These are phyloP conservation scores for Strix uralensis DNA, from an alignment of 2,113 vertebrate genomes.

Conservation along the genomic window DNA sequence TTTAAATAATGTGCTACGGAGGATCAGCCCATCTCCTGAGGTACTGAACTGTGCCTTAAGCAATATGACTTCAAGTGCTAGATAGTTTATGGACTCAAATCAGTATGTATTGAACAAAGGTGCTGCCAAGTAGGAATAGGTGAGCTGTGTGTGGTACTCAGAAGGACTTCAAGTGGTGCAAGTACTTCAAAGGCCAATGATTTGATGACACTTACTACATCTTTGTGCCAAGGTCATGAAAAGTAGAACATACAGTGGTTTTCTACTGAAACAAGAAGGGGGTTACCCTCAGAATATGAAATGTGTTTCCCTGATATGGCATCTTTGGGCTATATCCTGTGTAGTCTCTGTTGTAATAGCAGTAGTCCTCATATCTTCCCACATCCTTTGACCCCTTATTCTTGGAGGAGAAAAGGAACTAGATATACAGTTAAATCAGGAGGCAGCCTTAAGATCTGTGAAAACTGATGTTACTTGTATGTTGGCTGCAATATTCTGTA, in stretches of 20 bases:
- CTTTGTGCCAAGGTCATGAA: background rate
- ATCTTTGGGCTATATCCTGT: background rate
- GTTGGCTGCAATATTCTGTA: background rate
- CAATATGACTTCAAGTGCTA: background rate
- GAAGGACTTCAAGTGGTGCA: background rate
- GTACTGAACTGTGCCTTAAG: background rate
- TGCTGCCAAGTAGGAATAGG: background rate
- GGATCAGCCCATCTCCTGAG: background rate
- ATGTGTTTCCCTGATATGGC: background rate
- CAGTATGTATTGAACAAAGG: background rate
- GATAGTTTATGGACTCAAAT: background rate
- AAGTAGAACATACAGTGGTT: background rate
- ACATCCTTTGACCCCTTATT: background rate
- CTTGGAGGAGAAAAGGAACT: background rate
- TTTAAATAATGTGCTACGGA: background rate
- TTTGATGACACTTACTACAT: background rate
- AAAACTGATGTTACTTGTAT: background rate
- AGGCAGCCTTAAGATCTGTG: background rate
- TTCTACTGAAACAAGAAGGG: background rate
- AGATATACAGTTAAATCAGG: background rate
- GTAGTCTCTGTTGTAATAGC: background rate
- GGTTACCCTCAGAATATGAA: background rate
- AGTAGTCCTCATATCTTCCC: background rate
- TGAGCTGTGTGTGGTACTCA: background rate
- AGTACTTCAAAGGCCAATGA: background rate